Percentiles rank a stretch among this genome's conserved stretches.
Evolutionary conservation across 2,113 vertebrate genomes (phyloP).

Genomic region (Proterorhinus semilunaris): DNA sequence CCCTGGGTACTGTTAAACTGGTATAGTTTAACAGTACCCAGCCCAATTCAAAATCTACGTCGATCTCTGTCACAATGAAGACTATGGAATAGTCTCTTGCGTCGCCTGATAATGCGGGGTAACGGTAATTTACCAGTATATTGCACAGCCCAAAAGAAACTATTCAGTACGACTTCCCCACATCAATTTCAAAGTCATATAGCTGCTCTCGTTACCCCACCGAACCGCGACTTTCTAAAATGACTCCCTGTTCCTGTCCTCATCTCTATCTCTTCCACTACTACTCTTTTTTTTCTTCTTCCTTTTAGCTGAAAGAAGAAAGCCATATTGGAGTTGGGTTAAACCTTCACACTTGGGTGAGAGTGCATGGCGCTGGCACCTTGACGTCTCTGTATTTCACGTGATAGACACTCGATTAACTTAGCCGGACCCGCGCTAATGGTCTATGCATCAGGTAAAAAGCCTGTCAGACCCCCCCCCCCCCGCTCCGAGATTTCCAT

Average conservation of each 20-base stretch:
- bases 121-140: too few relatives aligned
- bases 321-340: conserved; percentile 62
- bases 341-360: conserved; percentile 75
- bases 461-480: conserved; percentile 82
- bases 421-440: conserved; percentile 78
- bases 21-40: too few relatives aligned
- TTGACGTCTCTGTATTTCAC: conserved; percentile 91
- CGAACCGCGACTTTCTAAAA: not conserved
- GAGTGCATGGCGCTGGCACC: conserved; percentile 85
- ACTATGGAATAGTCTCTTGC: too few relatives aligned
- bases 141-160: too few relatives aligned
- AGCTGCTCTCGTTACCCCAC: not conserved
- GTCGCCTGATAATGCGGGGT: too few relatives aligned
- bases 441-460: conserved; percentile 91
- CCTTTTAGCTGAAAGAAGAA: conserved; percentile 22
- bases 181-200: too few relatives aligned
- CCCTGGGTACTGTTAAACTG: too few relatives aligned
- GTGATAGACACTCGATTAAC: conserved; percentile 95
- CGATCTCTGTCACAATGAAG: too few relatives aligned
- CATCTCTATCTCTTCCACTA: not conserved
- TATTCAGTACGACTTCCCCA: too few relatives aligned
- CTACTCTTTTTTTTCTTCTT: not conserved
- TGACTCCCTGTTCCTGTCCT: not conserved
- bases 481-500: conserved; percentile 87
- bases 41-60: too few relatives aligned